A percentile compares a stretch with the other conserved stretches of the same genome.
phyloP scores from a whole-genome alignment of 2,797 vertebrate species.

The Tadarida brasiliensis region DNA sequence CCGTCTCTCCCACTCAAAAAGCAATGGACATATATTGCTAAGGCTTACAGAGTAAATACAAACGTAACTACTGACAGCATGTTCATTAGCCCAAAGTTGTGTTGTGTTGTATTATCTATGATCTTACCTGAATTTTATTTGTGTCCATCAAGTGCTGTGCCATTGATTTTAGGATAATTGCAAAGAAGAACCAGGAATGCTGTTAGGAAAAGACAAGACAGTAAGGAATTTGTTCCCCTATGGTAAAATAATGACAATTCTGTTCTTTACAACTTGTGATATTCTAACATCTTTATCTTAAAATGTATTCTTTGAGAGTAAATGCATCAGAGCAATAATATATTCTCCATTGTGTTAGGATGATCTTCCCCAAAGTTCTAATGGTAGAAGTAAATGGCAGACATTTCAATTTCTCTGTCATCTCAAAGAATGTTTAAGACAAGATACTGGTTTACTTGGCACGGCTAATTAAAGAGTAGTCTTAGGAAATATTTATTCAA shows the following conservation, averaged over 20 bases:
- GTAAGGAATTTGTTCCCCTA: slow-evolving; percentile 22
- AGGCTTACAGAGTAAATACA: slow-evolving; percentile 39
- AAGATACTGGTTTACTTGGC: not conserved
- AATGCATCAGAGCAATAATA: not conserved
- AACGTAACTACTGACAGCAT: not conserved
- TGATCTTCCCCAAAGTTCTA: not conserved
- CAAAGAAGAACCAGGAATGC: slow-evolving; percentile 99
- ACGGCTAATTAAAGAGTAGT: not conserved
- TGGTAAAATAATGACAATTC: slow-evolving; percentile 15
- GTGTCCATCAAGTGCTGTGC: slow-evolving; percentile 95
- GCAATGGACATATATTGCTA: not conserved
- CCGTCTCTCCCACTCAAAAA: slow-evolving; percentile 5
- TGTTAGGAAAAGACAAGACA: slow-evolving; percentile 84
- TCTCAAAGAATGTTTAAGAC: slow-evolving; percentile 26
- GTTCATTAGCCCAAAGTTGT: slow-evolving; percentile 2
- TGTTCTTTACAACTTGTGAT: not conserved
- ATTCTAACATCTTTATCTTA: not conserved
- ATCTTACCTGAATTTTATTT: slow-evolving; percentile 93
- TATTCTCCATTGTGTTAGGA: not conserved
- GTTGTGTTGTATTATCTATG: not conserved
- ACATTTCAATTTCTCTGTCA: not conserved
- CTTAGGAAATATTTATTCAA: not conserved
- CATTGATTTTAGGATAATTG: slow-evolving; percentile 97
- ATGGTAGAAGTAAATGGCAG: not conserved
- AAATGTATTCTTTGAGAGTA: not conserved